Evolutionary conservation across 2,888 invertebrate genomes (phyloP).

Genomic region (Ormia ochracea): DNA sequence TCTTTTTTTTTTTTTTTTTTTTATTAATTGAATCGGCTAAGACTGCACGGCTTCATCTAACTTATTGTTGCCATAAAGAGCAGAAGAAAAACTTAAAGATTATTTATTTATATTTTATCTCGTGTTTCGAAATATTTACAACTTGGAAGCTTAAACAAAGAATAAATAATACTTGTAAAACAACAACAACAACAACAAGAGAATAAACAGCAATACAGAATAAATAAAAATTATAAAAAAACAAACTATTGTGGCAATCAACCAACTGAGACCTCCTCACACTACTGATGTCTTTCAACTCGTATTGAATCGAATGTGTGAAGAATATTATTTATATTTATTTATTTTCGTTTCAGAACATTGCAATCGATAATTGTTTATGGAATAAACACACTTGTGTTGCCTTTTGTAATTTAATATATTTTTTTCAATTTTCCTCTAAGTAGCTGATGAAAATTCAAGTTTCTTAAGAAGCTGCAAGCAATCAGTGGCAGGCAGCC

Average conservation of each 20-base stretch:
- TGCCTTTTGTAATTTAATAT: no score
- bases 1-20: background rate
- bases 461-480: background rate
- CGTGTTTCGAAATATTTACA: slow-evolving; percentile 46
- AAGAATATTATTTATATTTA: slow-evolving; percentile 22
- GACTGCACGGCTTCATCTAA: slow-evolving; percentile 9
- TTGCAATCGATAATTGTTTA: slow-evolving; percentile 37
- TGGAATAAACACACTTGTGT: slow-evolving; percentile 1
- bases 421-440: background rate
- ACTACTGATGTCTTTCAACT: slow-evolving; percentile 19
- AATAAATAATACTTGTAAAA: slow-evolving; percentile 27
- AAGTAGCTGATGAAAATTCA: background rate
- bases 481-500: no score
- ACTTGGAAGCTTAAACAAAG: slow-evolving; percentile 35
- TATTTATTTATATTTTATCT: slow-evolving; percentile 44
- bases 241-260: slow-evolving; percentile 42
- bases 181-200: background rate
- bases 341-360: background rate
- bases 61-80: slow-evolving; percentile 25
- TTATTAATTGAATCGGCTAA: background rate
- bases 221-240: background rate
- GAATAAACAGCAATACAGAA: slow-evolving; percentile 3
- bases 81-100: slow-evolving; percentile 29
- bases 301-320: slow-evolving; percentile 27
- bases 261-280: slow-evolving; percentile 37